Evolutionary conservation across 2,797 vertebrate genomes (phyloP), one percentile per base, ranked within the genome.

Genomic region (Neostethus bicornis): DNA sequence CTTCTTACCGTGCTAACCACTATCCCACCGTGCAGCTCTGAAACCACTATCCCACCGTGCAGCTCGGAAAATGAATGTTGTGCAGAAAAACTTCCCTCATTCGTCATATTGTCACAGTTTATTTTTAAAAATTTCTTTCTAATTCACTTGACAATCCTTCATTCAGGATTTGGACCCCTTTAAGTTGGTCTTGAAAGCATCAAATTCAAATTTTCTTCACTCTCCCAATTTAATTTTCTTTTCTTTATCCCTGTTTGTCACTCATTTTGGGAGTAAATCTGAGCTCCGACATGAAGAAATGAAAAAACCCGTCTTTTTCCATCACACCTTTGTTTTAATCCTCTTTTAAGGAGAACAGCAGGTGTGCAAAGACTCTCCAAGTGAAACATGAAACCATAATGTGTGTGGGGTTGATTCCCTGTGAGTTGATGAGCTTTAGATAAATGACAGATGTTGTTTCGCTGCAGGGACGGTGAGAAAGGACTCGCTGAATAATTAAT

Each of bases 401-500:
- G 68, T 72, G 77, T 71, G 72, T 80, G 73, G 64, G 80, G 83
- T 80, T 49, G 70, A 75, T 73, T 83, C 79, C 68, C 66, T 66
- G 45, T 34, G 71, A 81, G 72, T 61, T 58, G 57, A 44, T 62
- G 59, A 66, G 48, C 68, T 83, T 77, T 75, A 77, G 83, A 80
- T 82, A 84, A 86, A 81, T 79, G 82, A 69, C 86, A 90, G 87
- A 86, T 87, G 85, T 80, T 85, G 63, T 65, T 77, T 84, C 59
- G 70, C 84, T 70, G 43, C 59, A 26, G 81, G 76, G 77, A 80
- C n/a, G 75, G 80, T 14, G 5, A 43, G 48, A 20, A 53, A 80
- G 64, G 66, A 67, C 54, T 57, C 6, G 44, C 73, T 88, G 78
- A 88, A 88, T 88, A 85, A 89, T 89, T 87, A 84, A 91, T 87